Evolutionary conservation across 30 jellyfish, hydroid and myxozoan species (phyloP).

Genomic region (Aurelia aurita complex sp. Pacific): DNA sequence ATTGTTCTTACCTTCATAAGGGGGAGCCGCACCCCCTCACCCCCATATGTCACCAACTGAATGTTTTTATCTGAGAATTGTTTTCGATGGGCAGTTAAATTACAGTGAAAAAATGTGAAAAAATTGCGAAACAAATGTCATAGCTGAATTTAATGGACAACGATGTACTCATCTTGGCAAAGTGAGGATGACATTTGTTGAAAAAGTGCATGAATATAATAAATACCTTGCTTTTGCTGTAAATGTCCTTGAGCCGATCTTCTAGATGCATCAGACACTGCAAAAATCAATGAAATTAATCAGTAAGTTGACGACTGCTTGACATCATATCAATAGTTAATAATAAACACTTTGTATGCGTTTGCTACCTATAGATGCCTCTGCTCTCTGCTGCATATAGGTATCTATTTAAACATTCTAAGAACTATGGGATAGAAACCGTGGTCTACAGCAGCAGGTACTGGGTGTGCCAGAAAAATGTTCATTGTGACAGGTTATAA

Average conservation of each 20-base stretch:
- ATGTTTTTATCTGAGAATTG: too few relatives aligned
- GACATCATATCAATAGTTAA: not conserved
- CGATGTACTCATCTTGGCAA: not conserved
- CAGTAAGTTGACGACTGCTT: not conserved
- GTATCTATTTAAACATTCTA: too few relatives aligned
- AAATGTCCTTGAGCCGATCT: constrained; percentile 79
- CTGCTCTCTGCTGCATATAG: too few relatives aligned
- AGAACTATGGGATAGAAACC: too few relatives aligned
- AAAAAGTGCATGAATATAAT: not conserved
- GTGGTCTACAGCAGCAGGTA: too few relatives aligned
- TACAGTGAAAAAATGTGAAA: not conserved
- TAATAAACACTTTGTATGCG: not conserved
- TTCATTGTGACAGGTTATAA: too few relatives aligned
- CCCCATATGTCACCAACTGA: too few relatives aligned
- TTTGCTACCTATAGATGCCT: not conserved
- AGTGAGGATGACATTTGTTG: not conserved
- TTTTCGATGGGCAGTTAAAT: too few relatives aligned
- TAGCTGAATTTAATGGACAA: not conserved
- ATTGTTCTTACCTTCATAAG: too few relatives aligned
- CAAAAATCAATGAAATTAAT: not conserved
- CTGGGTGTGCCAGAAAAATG: too few relatives aligned
- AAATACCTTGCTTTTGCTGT: constrained; percentile 69
- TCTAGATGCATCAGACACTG: constrained; percentile 93
- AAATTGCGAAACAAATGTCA: not conserved
- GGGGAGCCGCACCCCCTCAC: too few relatives aligned